A percentile compares a stretch with the other conserved stretches of the same genome.
Evolutionary conservation across 1,140 invertebrate species (phyloP).

Genomic region (Euura lappo): DNA sequence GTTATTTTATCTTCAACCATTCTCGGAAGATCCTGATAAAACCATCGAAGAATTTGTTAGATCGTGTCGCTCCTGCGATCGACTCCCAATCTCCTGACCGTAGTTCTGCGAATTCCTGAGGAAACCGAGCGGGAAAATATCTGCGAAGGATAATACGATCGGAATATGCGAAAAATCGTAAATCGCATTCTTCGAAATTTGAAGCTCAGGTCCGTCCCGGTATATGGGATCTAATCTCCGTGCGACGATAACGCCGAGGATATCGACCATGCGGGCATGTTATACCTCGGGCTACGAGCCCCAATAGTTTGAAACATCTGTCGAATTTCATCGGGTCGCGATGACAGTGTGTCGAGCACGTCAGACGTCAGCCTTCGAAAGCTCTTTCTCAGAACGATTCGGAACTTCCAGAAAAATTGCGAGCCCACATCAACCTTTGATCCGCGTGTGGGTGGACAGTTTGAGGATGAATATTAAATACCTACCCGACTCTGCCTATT

Average conservation of each 20-base stretch:
- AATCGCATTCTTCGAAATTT: neutral
- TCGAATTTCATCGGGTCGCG: neutral
- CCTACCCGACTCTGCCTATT: neutral
- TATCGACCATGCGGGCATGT: neutral
- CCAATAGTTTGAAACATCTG: neutral
- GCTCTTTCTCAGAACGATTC: neutral
- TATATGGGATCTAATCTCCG: neutral
- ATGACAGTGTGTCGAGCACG: neutral
- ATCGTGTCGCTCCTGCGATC: no score
- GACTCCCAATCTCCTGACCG: neutral
- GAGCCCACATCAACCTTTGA: neutral
- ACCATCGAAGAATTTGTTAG: no score
- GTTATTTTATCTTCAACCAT: no score
- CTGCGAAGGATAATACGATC: neutral
- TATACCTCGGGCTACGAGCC: neutral
- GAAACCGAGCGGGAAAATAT: neutral
- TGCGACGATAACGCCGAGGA: neutral
- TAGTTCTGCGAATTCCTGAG: neutral
- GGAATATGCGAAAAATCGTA: neutral
- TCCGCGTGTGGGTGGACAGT: neutral
- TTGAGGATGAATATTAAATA: conserved; percentile 1
- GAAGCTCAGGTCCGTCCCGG: neutral
- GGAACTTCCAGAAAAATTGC: neutral
- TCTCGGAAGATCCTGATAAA: no score
- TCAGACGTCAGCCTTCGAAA: neutral